Evolutionary conservation across 30 jellyfish, hydroid and myxozoan genomes (phyloP).

Genomic region (Aurelia sp.): DNA sequence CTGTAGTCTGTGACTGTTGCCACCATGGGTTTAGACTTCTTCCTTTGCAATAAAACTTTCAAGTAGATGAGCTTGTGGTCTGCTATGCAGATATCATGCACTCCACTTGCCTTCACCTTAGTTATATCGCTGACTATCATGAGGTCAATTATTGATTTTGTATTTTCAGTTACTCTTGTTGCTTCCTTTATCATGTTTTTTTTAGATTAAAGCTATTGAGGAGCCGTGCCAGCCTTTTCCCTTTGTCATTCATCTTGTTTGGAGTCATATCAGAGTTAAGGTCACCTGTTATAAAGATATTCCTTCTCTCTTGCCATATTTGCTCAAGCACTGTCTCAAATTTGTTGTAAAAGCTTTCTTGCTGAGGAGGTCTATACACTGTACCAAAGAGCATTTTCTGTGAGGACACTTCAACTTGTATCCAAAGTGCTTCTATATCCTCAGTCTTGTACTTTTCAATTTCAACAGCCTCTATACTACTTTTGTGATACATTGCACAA

Average conservation of each 20-base stretch:
- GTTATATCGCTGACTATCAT: constrained; percentile 30
- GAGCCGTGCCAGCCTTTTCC: constrained; percentile 34
- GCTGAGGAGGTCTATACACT: constrained; percentile 38
- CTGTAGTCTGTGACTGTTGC: constrained; percentile 30
- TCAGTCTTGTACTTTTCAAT: constrained; percentile 11
- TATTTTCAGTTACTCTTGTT: constrained; percentile 37
- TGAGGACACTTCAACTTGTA: constrained; percentile 9
- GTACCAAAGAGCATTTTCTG: constrained; percentile 25
- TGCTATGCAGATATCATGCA: constrained; percentile 45
- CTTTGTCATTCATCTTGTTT: constrained; percentile 29
- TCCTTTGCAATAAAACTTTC: constrained; percentile 20
- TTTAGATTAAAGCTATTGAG: constrained; percentile 33
- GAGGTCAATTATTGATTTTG: constrained; percentile 11
- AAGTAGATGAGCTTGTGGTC: constrained; percentile 35
- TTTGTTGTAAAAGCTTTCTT: constrained; percentile 32
- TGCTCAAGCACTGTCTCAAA: constrained; percentile 21
- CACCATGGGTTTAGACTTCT: constrained; percentile 25
- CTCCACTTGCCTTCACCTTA: constrained; percentile 37
- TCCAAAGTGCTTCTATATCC: constrained; percentile 21
- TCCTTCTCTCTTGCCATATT: constrained; percentile 17
- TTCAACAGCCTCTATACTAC: constrained; percentile 23
- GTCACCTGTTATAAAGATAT: constrained; percentile 2
- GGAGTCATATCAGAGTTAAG: constrained; percentile 25
- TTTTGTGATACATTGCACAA: constrained; percentile 18
- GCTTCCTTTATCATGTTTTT: constrained; percentile 13